Base-by-base conservation (phyloP, 2,888 invertebrate species). In the Orthosia cruda region DNA sequence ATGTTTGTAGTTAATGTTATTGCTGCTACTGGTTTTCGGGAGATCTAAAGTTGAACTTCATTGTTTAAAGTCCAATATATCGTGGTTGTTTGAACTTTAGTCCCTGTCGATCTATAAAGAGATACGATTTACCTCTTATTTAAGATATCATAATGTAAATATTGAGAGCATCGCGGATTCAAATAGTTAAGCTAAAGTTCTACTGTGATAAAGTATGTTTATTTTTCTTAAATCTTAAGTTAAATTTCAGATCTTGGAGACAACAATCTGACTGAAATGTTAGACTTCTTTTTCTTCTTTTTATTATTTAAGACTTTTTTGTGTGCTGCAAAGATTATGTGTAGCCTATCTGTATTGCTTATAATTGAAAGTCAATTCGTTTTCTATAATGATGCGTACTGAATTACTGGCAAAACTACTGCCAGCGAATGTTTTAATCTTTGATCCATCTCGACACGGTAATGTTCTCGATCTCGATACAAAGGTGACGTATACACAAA, bases 351-450 rank as follows among this genome's bases (percentile, higher is more conserved):
- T 40, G 7, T 9, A 40, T 40, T 40, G 40, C 40, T 9, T 1
- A 57, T 32, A 20, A 66, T 26, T 76, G 40, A 55, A 75, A 62
- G 61, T 55, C 18, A 76, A 67, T 75, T 75, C 61, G 49, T 75
- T 75, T 75, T 75, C 67, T 15, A 61, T 20, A 59, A 26, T 23
- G 20, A 61, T 45, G 23, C 26, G 40, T 26, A 12, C 16, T 0
- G 16, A 23, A 12, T n/a, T 23, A 23, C 11, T 61, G 57, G 23
- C 62, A 62, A n/a, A 5, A 45, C 18, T 1, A n/a, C 11, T 76
- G 76, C 61, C 75, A 76, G 23, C 23, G 5, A 67, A 61, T 55
- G 15, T 67, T 26, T 50, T 62, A 4, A 57, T 73, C n/a, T 16
- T 59, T 50, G n/a, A 55, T 54, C 18, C 15, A 61, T 18, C 47